Evolutionary conservation across 2,113 vertebrate genomes (phyloP).

Genomic region (Paralichthys olivaceus): DNA sequence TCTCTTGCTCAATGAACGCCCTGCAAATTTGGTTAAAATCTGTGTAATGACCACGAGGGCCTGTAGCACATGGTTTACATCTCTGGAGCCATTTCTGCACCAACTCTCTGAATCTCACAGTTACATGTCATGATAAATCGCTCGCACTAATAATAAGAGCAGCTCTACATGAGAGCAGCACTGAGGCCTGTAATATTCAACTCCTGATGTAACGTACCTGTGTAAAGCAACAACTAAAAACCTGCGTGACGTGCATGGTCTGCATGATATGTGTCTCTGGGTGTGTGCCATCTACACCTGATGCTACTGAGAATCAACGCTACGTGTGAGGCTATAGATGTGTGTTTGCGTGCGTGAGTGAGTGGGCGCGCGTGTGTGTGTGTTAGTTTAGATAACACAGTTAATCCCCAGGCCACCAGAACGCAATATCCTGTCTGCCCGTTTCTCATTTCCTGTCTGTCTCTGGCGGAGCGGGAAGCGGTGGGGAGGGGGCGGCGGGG

Average conservation of each 20-base stretch:
- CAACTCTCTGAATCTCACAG: constrained; percentile 39
- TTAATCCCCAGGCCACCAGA: constrained; percentile 89
- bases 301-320: constrained; percentile 75
- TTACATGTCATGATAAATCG: constrained; percentile 42
- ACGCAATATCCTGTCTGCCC: constrained; percentile 93
- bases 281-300: constrained; percentile 70
- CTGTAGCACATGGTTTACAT: background rate
- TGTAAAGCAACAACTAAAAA: constrained; percentile 56
- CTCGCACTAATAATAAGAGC: constrained; percentile 37
- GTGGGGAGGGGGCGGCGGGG: constrained; percentile 73
- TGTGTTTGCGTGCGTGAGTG: constrained; percentile 47
- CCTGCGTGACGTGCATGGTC: constrained; percentile 48
- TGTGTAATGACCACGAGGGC: constrained; percentile 7
- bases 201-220: constrained; percentile 46
- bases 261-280: constrained; percentile 47
- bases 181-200: constrained; percentile 36
- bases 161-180: constrained; percentile 37
- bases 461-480: constrained; percentile 81
- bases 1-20: constrained; percentile 28
- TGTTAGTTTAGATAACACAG: constrained; percentile 88
- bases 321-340: constrained; percentile 68
- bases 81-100: constrained; percentile 28
- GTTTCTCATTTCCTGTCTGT: constrained; percentile 93
- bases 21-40: constrained; percentile 33
- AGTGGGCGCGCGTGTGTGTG: constrained; percentile 52